Evolutionary conservation across 2,888 invertebrate genomes (phyloP), one percentile per base, ranked within the genome.

Genomic region (Esperia sulphurella): DNA sequence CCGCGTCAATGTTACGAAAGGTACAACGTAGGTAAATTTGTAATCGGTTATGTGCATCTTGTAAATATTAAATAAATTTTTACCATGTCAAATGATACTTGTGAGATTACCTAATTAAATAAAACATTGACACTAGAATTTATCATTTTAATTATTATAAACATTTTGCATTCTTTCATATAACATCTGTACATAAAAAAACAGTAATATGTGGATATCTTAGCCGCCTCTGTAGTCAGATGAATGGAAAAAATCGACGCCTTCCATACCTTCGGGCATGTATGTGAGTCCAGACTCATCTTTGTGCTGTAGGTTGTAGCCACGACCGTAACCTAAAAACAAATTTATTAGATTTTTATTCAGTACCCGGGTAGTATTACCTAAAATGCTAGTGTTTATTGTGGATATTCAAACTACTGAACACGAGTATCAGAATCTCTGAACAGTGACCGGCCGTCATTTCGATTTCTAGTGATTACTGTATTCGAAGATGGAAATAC

Each of bases 201-300:
- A n/a, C n/a, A 13, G n/a, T 30, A 41, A 21, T 10, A 33, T 5
- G 8, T n/a, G 8, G 1, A 8, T 10, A 29, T 43, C 6, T 44
- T 50, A 51, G 44, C 53, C 51, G 41, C 42, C 51, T 48, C 42
- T 43, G 38, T 57, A 52, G 48, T 66, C 52, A 43, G 31, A 14
- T 30, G 59, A 52, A 12, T 51, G 31, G 50, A 94, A 94, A 70
- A 93, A 94, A 65, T 92, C 78, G 0, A 91, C 71, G 67, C 91
- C 62, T 69, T 93, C 92, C 67, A 94, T 75, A 54, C 92, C 94
- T 59, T 93, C 91, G 7, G 95, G 95, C 92, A 95, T 91, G 67
- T 93, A 95, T 35, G 76, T 82, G 12, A 92, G 72, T 43, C 91
- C 91, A 5, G 92, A 92, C 41, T 86, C 79, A 30, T 91, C 87